These are phyloP conservation scores for Calidris pugnax DNA, from an alignment of 2,113 vertebrate species.

Conservation along the genomic window DNA sequence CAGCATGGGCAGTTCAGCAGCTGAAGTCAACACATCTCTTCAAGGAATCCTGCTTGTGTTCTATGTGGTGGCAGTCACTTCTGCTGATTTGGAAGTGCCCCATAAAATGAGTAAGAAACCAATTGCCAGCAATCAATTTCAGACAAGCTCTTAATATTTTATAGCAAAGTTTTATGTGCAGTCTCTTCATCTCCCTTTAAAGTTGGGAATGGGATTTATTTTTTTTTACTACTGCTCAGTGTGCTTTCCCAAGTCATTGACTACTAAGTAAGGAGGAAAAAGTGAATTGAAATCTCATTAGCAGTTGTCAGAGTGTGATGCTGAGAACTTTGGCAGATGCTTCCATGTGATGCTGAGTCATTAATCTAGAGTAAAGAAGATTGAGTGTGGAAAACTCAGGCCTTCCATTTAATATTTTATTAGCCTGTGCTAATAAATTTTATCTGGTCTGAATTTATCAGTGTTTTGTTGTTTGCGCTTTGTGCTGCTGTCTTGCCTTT, in stretches of 20 bases:
- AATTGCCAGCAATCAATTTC: neutral
- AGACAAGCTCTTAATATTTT: neutral
- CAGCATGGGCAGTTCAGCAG: neutral
- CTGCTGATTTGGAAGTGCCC: neutral
- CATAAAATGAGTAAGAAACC: neutral
- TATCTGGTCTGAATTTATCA: neutral
- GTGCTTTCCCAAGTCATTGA: neutral
- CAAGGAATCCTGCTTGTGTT: neutral
- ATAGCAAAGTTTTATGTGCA: neutral
- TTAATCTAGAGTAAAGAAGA: neutral
- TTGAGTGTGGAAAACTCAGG: neutral
- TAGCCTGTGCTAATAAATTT: neutral
- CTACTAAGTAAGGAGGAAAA: neutral
- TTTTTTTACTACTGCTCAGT: neutral
- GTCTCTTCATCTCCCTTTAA: neutral
- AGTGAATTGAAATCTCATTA: neutral
- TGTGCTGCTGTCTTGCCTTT: neutral
- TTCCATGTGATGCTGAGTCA: neutral
- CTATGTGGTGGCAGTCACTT: neutral
- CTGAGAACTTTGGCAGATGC: neutral
- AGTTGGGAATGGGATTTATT: neutral
- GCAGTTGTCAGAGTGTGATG: fast-evolving
- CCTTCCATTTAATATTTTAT: neutral
- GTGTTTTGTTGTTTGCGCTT: neutral
- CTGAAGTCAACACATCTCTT: neutral